phyloP scores from a whole-genome alignment of 2,113 vertebrate genomes.

The Ictidomys tridecemlineatus region DNA sequence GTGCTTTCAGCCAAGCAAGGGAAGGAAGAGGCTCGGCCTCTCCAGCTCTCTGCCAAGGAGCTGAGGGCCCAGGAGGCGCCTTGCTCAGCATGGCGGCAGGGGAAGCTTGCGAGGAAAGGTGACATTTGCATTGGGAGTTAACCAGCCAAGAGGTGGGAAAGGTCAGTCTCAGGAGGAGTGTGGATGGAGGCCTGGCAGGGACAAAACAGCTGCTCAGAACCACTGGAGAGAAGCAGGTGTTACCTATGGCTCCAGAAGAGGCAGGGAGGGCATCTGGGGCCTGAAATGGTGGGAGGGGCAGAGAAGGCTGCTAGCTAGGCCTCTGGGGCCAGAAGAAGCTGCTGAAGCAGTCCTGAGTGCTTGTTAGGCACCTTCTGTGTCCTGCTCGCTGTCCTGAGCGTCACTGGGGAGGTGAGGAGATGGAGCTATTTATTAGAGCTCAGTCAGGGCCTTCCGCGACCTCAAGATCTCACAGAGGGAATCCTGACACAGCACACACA shows the following conservation, averaged over 20 bases:
- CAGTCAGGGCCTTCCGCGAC: neutral
- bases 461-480: neutral
- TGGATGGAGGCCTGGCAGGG: neutral
- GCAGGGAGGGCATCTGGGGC: fast-evolving
- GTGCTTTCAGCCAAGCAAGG: neutral
- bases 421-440: neutral
- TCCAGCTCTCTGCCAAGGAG: too few relatives aligned
- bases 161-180: neutral
- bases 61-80: neutral
- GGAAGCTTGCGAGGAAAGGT: neutral
- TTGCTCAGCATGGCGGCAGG: neutral
- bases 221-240: neutral
- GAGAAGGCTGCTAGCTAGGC: neutral
- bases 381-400: neutral
- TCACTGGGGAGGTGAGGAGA: neutral
- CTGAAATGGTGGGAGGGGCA: neutral
- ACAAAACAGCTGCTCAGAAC: neutral
- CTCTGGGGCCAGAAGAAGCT: neutral
- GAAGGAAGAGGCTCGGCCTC: fast-evolving
- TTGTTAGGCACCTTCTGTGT: neutral
- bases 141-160: neutral
- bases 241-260: neutral
- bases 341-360: neutral
- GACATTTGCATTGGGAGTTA: neutral
- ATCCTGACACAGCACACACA: neutral